Conservation (phyloP, 2,113 vertebrate genomes). For the Brienomyrus longianalis region DNA sequence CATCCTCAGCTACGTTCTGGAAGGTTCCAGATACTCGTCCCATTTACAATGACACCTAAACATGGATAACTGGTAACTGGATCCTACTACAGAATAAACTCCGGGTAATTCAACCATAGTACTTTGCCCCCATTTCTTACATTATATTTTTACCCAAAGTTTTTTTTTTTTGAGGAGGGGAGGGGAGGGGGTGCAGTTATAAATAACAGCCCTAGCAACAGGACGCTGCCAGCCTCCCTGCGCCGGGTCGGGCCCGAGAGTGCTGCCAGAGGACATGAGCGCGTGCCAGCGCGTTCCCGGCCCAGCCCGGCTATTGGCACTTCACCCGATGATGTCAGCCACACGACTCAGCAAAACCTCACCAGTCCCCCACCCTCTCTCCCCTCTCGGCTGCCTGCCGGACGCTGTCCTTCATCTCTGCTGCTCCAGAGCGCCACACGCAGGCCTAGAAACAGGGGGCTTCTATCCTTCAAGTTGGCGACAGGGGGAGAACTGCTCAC, state of each 20-base stretch:
- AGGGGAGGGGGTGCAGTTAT: background rate
- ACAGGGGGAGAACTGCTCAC: background rate
- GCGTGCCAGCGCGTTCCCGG: background rate
- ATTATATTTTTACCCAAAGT: background rate
- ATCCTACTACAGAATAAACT: background rate
- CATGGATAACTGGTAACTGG: background rate
- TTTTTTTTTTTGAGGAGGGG: background rate
- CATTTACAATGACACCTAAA: background rate
- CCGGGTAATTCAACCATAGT: background rate
- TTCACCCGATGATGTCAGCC: background rate
- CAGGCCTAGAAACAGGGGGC: background rate
- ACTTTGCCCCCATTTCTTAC: background rate
- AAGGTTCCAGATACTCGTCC: background rate
- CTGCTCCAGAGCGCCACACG: background rate
- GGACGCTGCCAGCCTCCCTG: background rate
- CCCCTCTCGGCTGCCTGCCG: background rate
- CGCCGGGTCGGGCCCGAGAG: background rate
- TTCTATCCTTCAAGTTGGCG: background rate
- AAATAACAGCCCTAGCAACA: background rate
- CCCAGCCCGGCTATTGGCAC: background rate
- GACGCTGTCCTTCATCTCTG: background rate
- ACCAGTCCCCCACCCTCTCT: background rate
- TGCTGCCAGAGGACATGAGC: background rate
- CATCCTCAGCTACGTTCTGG: background rate
- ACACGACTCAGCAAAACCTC: conserved; percentile 4